Evolutionary conservation across 2,797 vertebrate genomes (phyloP), one percentile per base, ranked within the genome.

Genomic region (Acipenser transmontanus): DNA sequence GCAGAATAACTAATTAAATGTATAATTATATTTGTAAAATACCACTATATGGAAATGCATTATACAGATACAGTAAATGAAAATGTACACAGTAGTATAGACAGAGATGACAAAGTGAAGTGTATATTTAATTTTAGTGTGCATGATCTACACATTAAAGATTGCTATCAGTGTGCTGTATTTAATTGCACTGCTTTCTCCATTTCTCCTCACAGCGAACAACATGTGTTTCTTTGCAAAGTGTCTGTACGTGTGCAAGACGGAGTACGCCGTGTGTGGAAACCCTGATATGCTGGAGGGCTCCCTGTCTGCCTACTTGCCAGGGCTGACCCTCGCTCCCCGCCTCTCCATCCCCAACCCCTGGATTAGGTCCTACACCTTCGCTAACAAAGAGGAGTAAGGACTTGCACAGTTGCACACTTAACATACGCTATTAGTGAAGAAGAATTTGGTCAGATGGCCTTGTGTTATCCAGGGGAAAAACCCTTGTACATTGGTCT

Each of bases 151-250:
- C 8, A 4, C 20, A 14, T 12, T 48, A 14, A 10, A n/a, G 48
- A 9, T 13, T n/a, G 6, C 47, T 14, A 20, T 13, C 51, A 17
- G 34, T 34, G 4, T 34, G 34, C 34, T 34, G 2, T 34, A 3
- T 34, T 34, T 34, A 34, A 34, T 34, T 34, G 34, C 34, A 34
- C 34, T 34, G 57, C 65, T n/a, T 14, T 51, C 57, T 59, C 13
- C 47, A 1, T 0, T 1, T 48, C 54, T 64, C 56, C 75, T 56
- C 49, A 7, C 85, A 99, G 97, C 94, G 1, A 92, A 92, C 89
- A 99, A 99, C 67, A 89, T 94, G 0, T 99, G 97, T 78, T 98
- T 99, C 88, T 99, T 97, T 1, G 91, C 96, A 76, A 98, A 97
- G 89, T 99, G 97, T 70, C 90, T 95, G 0, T 99, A 99, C 66